Evolutionary conservation across 2,797 vertebrate species (phyloP).

Genomic region (Anguilla megastoma): DNA sequence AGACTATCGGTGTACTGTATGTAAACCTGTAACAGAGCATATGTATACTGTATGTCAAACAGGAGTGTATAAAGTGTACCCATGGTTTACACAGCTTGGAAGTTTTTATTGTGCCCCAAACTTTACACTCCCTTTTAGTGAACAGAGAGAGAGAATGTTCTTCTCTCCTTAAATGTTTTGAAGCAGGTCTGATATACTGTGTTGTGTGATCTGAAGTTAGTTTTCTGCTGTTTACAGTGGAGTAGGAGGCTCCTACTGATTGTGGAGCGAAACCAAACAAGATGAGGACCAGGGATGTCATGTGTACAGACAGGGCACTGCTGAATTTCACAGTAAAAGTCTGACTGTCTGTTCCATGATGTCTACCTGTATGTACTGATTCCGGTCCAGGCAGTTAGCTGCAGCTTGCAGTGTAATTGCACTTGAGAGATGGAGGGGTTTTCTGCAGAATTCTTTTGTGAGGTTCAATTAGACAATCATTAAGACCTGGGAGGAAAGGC

Average conservation of each 20-base stretch:
- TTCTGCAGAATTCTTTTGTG: constrained; percentile 1
- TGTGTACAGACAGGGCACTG: background rate
- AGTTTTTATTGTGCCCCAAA: background rate
- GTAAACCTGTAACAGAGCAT: background rate
- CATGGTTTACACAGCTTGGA: background rate
- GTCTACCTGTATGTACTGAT: background rate
- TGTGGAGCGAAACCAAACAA: background rate
- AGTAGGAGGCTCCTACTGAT: background rate
- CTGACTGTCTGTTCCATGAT: constrained; percentile 3
- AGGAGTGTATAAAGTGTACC: background rate
- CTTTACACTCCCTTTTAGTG: background rate
- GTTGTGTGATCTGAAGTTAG: background rate
- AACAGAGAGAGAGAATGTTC: background rate
- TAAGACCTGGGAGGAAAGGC: background rate
- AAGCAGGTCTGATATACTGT: background rate
- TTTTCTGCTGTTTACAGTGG: background rate
- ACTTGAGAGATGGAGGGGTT: background rate
- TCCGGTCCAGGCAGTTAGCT: background rate
- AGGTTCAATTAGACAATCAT: background rate
- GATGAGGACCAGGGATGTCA: background rate
- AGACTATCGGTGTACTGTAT: background rate
- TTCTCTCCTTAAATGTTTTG: background rate
- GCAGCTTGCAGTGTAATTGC: background rate
- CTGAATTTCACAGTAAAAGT: background rate
- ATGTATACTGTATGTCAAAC: background rate